A percentile compares a stretch with the other conserved stretches of the same genome.
These are phyloP conservation scores for Coptodon rendalli DNA, from an alignment of 2,113 vertebrate genomes.

Conservation along the genomic window DNA sequence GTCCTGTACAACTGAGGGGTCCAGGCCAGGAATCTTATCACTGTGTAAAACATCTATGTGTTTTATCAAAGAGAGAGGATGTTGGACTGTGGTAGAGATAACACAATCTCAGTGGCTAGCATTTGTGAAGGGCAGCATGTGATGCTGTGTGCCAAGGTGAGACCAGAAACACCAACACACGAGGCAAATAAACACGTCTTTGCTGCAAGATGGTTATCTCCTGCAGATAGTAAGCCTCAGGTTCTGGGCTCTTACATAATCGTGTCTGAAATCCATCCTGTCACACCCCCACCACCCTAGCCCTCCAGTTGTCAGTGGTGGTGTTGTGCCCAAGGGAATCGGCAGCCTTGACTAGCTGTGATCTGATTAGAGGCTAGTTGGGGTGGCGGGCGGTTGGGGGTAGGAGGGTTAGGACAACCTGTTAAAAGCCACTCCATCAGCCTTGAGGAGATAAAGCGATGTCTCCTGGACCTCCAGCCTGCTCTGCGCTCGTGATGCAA, in stretches of 20 bases:
- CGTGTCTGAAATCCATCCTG: neutral
- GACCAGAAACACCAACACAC: constrained; percentile 19
- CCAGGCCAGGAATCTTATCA: neutral
- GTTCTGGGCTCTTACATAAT: constrained; percentile 37
- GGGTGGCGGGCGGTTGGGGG: constrained; percentile 40
- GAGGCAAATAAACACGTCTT: constrained; percentile 19
- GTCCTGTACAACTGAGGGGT: neutral
- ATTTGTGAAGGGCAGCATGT: constrained; percentile 33
- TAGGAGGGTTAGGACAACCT: constrained; percentile 65
- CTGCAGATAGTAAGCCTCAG: constrained; percentile 4
- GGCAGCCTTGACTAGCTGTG: constrained; percentile 71
- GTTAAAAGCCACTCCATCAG: constrained; percentile 71
- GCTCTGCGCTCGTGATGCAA: constrained; percentile 70
- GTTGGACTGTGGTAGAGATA: constrained; percentile 43
- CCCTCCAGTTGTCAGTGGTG: neutral
- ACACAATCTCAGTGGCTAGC: constrained; percentile 1
- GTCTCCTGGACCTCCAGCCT: constrained; percentile 69
- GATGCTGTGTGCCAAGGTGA: constrained; percentile 47
- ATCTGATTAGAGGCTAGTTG: constrained; percentile 62
- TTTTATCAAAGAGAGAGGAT: constrained; percentile 34
- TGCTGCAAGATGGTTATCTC: constrained; percentile 5
- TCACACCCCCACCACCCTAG: neutral
- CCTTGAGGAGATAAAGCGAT: constrained; percentile 80
- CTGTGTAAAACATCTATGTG: neutral
- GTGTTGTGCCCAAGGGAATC: constrained; percentile 46